Conservation (phyloP, 1,140 invertebrate species). For the Hylaeus volcanicus region DNA sequence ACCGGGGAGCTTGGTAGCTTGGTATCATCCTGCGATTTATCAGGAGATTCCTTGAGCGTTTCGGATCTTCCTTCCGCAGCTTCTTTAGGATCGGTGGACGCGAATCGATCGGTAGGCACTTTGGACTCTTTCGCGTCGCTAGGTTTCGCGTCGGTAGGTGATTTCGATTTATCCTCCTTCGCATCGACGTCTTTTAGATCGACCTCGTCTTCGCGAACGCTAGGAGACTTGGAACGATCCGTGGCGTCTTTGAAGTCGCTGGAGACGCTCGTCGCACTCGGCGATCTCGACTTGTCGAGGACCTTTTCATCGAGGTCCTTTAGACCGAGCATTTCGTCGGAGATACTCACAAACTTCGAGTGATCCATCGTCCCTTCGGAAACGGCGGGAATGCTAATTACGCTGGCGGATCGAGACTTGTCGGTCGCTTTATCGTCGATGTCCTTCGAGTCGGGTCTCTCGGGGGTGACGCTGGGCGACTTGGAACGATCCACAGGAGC, state of each 20-base stretch:
- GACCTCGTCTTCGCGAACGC: conserved; percentile 50
- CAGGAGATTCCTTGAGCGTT: too few relatives aligned
- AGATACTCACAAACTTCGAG: conserved; percentile 19
- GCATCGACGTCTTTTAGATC: conserved; percentile 41
- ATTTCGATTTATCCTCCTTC: not conserved
- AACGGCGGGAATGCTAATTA: conserved; percentile 8
- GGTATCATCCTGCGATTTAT: not conserved
- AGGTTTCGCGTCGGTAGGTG: not conserved
- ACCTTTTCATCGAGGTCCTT: not conserved
- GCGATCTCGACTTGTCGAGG: conserved; percentile 22
- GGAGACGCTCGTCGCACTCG: conserved; percentile 16
- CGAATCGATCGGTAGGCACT: too few relatives aligned
- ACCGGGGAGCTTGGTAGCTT: conserved; percentile 43
- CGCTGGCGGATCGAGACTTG: too few relatives aligned
- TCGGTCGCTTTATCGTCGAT: not conserved
- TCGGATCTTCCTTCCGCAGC: too few relatives aligned
- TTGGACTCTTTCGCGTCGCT: too few relatives aligned
- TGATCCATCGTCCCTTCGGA: conserved; percentile 9
- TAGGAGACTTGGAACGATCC: conserved; percentile 10
- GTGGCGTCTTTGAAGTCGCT: not conserved
- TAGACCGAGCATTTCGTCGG: conserved; percentile 5
- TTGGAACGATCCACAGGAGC: conserved; percentile 13
- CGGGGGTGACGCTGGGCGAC: conserved; percentile 53
- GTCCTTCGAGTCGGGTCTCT: conserved; percentile 57
- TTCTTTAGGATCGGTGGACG: too few relatives aligned